A percentile compares a stretch with the other conserved stretches of the same genome.
These are phyloP conservation scores for Manacus vitellinus DNA, from an alignment of 2,113 vertebrate genomes.

Conservation along the genomic window DNA sequence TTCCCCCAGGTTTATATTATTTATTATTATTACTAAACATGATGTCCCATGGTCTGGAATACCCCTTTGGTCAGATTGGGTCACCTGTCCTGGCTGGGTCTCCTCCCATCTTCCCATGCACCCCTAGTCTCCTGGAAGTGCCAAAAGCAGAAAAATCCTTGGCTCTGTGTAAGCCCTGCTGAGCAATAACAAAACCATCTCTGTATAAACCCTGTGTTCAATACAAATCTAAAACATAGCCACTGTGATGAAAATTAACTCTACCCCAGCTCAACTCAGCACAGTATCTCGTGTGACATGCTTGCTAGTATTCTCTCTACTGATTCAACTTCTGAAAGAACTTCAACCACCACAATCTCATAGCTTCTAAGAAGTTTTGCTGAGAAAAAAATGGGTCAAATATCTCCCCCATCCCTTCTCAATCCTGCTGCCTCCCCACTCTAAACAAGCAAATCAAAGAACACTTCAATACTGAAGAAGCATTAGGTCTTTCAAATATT, in stretches of 20 bases:
- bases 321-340: background rate
- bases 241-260: background rate
- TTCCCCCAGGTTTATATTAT: background rate
- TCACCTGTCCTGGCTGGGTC: background rate
- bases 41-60: background rate
- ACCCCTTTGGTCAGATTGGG: too few relatives aligned
- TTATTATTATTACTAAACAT: background rate
- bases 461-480: background rate
- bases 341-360: background rate
- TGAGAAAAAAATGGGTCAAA: background rate
- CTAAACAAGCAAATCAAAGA: background rate
- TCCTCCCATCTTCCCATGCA: background rate
- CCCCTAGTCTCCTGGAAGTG: background rate
- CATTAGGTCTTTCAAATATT: background rate
- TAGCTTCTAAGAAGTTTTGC: background rate
- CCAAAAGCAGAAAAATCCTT: background rate
- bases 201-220: background rate
- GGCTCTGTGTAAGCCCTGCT: background rate
- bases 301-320: background rate
- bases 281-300: background rate
- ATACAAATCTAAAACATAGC: background rate
- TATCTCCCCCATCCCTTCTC: background rate
- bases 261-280: background rate
- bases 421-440: background rate
- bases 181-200: background rate